phyloP scores from a whole-genome alignment of 2,113 vertebrate genomes.

The Phodopus roborovskii region DNA sequence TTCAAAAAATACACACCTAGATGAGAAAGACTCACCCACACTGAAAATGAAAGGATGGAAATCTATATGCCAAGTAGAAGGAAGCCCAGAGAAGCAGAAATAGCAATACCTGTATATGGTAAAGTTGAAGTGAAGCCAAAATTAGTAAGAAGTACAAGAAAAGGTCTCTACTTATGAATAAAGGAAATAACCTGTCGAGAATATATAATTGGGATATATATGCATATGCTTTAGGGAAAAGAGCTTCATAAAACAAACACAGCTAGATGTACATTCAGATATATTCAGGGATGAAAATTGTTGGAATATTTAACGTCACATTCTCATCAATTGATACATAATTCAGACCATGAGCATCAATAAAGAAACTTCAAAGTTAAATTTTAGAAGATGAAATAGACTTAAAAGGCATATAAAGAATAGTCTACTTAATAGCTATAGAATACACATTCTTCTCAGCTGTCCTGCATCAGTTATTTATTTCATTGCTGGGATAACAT shows the following conservation, averaged over 20 bases:
- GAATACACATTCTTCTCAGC: background rate
- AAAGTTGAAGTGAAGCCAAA: background rate
- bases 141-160: background rate
- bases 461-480: background rate
- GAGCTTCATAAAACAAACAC: background rate
- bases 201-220: background rate
- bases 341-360: background rate
- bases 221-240: background rate
- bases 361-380: background rate
- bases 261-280: background rate
- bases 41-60: background rate
- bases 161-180: background rate
- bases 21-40: background rate
- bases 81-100: background rate
- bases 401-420: background rate
- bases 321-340: background rate
- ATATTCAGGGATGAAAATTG: background rate
- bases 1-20: background rate
- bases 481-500: background rate
- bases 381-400: background rate
- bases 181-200: background rate
- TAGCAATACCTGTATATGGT: background rate
- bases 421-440: background rate
- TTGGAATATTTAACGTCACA: no score
- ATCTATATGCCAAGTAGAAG: no score